Base-by-base conservation (phyloP, 64 coral and sea anemone genomes). In the Pocillopora damicornis region DNA sequence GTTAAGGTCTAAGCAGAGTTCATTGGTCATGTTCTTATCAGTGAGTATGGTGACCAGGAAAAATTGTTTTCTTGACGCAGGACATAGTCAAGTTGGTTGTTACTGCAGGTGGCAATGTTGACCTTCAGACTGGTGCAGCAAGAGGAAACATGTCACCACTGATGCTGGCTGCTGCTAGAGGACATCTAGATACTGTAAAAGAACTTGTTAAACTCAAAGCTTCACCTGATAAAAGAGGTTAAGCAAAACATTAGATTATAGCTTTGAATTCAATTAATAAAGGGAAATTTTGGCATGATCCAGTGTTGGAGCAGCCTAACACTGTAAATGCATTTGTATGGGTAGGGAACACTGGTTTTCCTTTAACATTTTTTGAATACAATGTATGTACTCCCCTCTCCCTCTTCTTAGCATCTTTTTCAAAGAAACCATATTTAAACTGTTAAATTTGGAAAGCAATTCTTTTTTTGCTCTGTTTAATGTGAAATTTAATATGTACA, bases 111-210 rank as follows among this genome's bases (percentile, higher is more conserved):
- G 82, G 61, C 7, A 87, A 92, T 42, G 77, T 92, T 17, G 67
- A 92, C 63, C 75, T 92, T 58, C 90, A 92, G 60, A 92, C 90
- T 68, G 90, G 83, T 10, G 35, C 82, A 15, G 63, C 45, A 35
- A 69, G 80, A 72, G 91, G 94, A 58, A 96, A 96, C 74, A 66
- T 90, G 13, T 90, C 94, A 17, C 82, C 94, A 17, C 34, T 96
- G 60, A 96, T 96, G 94, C 25, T 96, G 30, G 91, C 87, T 75
- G 91, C 94, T 13, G 86, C 80, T 60, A 81, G 88, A 45, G 94
- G 94, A 1, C 51, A 96, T 51, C 63, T 96, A 11, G 94, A 92
- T 57, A 26, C 90, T 61, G 94, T 96, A 7, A 96, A 96, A 58
- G 76, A 88, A 77, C 90, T 91, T 82, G 63, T 96, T 63, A 91